Evolutionary conservation across 2,888 invertebrate species (phyloP), one percentile per base, ranked within the genome.

Genomic region (Amphimallon solstitiale): DNA sequence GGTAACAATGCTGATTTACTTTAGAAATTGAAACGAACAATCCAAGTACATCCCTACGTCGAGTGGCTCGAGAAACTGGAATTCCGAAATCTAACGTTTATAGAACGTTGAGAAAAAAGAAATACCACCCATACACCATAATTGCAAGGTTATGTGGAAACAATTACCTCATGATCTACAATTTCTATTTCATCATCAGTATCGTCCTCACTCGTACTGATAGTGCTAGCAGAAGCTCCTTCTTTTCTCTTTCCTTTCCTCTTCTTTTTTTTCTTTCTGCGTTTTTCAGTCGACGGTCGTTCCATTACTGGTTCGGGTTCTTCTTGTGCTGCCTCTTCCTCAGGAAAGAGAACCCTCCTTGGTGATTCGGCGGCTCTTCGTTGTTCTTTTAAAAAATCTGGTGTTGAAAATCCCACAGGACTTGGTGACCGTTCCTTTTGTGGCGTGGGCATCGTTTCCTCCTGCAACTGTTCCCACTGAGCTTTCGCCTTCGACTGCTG

Each of bases 341-440:
- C 29, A 29, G 29, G 29, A 29, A 29, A 29, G 38, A 38, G 54
- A 37, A 21, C 17, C 23, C 21, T 10, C 12, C 38, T 19, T 10
- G 19, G 19, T 17, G 7, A n/a, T 45, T 45, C 45, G n/a, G 14
- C 40, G 1, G 5, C 2, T 29, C 7, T 15, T 9, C 51, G 21
- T 15, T 51, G 17, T 17, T 63, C 17, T 15, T 43, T 38, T 38
- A 66, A 10, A 37, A 66, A 66, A 56, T 66, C 63, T n/a, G 66
- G 66, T n/a, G 62, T 62, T 17, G 34, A 17, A 9, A 63, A 46
- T n/a, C 12, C 23, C 17, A 29, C 46, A 3, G 66, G 62, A 12
- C 35, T 38, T 10, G 62, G 45, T 10, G 19, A 14, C 14, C 37
- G 45, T 3, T 29, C 14, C 15, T 23, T 21, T 9, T 12, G 12